These are phyloP conservation scores for Noctilio leporinus DNA, from an alignment of 2,113 vertebrate genomes.

Conservation along the genomic window DNA sequence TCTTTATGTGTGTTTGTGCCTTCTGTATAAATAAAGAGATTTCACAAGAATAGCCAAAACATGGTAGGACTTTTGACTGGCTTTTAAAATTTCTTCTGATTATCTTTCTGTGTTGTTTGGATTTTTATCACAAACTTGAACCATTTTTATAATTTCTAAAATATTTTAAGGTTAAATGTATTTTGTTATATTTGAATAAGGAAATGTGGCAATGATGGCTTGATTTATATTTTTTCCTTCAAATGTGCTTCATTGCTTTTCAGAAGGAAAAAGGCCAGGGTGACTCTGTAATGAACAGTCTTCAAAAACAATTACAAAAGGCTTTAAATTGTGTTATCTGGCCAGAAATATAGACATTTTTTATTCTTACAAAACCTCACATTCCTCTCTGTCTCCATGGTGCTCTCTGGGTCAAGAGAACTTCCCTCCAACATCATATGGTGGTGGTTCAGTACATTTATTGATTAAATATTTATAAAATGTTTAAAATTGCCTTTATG, in stretches of 20 bases:
- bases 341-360: not conserved
- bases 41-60: not conserved
- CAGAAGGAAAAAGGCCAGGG: not conserved
- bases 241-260: not conserved
- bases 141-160: not conserved
- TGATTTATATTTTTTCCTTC: not conserved
- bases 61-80: not conserved
- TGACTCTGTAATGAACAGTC: not conserved
- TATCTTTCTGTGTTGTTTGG: not conserved
- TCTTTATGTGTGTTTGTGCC: not conserved
- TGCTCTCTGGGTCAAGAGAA: not conserved
- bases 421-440: not conserved
- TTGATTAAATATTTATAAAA: not conserved
- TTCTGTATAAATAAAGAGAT: not conserved
- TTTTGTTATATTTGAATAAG: not conserved
- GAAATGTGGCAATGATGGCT: not conserved
- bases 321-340: not conserved
- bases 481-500: not conserved
- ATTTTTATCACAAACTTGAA: not conserved
- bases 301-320: not conserved
- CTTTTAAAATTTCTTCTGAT: not conserved
- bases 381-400: not conserved
- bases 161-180: not conserved
- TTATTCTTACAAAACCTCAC: not conserved
- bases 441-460: not conserved